phyloP scores from a whole-genome alignment of 2,888 invertebrate species.

The Eristalinus aeneus region DNA sequence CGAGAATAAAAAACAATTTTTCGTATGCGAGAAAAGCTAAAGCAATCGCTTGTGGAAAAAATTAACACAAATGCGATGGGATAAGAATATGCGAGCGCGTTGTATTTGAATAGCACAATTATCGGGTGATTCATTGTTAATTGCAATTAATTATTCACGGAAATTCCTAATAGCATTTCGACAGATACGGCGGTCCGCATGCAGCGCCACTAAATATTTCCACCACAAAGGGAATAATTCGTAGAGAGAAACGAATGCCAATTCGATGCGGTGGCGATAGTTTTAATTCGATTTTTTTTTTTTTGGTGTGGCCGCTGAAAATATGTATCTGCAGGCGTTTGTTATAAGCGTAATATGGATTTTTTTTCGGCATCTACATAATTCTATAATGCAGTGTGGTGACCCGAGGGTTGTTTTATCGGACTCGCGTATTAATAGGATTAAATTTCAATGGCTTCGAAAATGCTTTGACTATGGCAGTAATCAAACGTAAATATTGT shows the following conservation, averaged over 20 bases:
- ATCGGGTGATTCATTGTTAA: conserved; percentile 38
- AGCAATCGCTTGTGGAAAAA: neutral
- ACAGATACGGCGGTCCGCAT: neutral
- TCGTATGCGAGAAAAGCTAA: neutral
- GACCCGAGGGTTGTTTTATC: conserved; percentile 1
- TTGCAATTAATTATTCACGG: conserved; percentile 54
- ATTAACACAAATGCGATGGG: neutral
- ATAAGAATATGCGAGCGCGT: conserved; percentile 1
- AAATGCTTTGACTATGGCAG: neutral
- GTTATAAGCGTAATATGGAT: neutral
- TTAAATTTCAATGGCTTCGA: conserved; percentile 2
- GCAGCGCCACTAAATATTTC: neutral
- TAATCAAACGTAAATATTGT: neutral
- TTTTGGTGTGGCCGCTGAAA: neutral
- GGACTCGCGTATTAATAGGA: neutral
- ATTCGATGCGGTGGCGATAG: neutral
- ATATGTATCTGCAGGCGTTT: neutral
- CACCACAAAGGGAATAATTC: neutral
- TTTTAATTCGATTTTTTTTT: conserved; percentile 27
- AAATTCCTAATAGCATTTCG: conserved; percentile 39
- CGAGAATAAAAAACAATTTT: neutral
- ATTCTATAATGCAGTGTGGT: conserved; percentile 16
- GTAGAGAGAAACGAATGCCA: neutral
- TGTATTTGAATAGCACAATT: conserved; percentile 37
- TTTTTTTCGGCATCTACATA: neutral